Percentiles rank a stretch among this genome's conserved stretches.
Conservation (phyloP, 2,888 invertebrate species). For the Melanostoma scalare region DNA sequence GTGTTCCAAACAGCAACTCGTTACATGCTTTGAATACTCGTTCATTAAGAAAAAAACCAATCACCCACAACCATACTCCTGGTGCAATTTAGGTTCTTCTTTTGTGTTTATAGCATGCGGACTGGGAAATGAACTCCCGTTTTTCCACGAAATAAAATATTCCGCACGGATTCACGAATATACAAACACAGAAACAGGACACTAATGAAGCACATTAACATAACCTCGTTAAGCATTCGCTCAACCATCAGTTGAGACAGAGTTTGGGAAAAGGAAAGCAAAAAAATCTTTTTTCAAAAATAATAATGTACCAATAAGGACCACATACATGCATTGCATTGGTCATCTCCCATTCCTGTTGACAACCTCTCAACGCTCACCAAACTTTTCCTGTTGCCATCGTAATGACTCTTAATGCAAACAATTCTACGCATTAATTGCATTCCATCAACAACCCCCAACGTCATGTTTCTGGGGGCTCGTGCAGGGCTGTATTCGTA, state of each 20-base stretch:
- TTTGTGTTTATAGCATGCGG: too few species aligned
- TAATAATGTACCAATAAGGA: too few species aligned
- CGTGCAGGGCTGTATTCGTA: neutral
- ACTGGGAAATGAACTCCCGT: neutral
- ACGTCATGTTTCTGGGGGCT: neutral
- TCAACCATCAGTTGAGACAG: slow-evolving; percentile 17
- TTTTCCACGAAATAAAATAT: slow-evolving; percentile 11
- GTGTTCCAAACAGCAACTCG: too few species aligned
- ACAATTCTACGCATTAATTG: slow-evolving; percentile 68
- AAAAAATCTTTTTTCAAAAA: neutral
- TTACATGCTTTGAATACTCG: too few species aligned
- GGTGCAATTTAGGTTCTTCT: too few species aligned
- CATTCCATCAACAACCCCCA: slow-evolving; percentile 44
- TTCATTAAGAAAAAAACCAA: too few species aligned
- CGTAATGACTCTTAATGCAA: slow-evolving; percentile 69
- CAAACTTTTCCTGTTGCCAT: slow-evolving; percentile 36
- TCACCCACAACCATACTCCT: too few species aligned
- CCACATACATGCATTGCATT: slow-evolving; percentile 10
- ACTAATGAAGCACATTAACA: slow-evolving; percentile 68
- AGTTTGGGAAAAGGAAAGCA: neutral
- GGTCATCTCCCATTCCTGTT: slow-evolving; percentile 30
- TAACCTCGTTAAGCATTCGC: slow-evolving; percentile 60
- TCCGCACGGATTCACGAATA: slow-evolving; percentile 50
- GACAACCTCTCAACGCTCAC: slow-evolving; percentile 38
- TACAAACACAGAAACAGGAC: slow-evolving; percentile 29